Conservation (phyloP, 2,797 vertebrate genomes). For the Sarcophilus harrisii region DNA sequence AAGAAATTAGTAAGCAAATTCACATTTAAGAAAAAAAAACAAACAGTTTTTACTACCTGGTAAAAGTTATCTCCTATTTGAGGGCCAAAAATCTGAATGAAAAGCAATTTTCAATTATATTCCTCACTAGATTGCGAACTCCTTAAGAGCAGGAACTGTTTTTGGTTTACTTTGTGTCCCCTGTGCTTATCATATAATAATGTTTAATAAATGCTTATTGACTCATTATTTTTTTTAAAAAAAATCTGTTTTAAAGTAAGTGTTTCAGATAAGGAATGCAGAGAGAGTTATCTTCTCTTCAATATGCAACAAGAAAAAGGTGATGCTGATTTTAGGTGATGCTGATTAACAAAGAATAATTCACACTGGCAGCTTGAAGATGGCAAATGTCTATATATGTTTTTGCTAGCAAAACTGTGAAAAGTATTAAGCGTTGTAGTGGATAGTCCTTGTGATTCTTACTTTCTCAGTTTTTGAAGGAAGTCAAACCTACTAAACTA, state of each 20-base stretch:
- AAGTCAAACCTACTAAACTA: constrained; percentile 14
- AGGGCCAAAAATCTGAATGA: background rate
- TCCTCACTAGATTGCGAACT: background rate
- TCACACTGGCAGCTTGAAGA: constrained; percentile 61
- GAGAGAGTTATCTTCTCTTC: constrained; percentile 30
- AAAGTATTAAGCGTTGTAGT: constrained; percentile 31
- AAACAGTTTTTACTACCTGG: background rate
- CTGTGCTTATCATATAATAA: background rate
- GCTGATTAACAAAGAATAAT: constrained; percentile 68
- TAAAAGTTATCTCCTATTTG: background rate
- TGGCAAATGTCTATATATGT: constrained; percentile 35
- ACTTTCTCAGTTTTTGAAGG: background rate
- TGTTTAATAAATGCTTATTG: background rate
- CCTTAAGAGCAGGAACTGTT: background rate
- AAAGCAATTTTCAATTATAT: background rate
- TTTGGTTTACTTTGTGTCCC: background rate
- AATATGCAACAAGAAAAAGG: constrained; percentile 1
- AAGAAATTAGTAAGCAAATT: background rate
- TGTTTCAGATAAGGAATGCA: background rate
- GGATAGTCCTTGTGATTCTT: constrained; percentile 3
- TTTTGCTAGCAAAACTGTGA: constrained; percentile 7
- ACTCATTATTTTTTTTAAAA: background rate
- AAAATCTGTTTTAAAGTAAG: background rate
- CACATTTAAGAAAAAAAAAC: background rate
- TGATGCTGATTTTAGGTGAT: constrained; percentile 21